Percentiles rank a stretch among this genome's conserved stretches.
phyloP scores from a whole-genome alignment of 2,888 invertebrate species.

The Campoplex nolae region DNA sequence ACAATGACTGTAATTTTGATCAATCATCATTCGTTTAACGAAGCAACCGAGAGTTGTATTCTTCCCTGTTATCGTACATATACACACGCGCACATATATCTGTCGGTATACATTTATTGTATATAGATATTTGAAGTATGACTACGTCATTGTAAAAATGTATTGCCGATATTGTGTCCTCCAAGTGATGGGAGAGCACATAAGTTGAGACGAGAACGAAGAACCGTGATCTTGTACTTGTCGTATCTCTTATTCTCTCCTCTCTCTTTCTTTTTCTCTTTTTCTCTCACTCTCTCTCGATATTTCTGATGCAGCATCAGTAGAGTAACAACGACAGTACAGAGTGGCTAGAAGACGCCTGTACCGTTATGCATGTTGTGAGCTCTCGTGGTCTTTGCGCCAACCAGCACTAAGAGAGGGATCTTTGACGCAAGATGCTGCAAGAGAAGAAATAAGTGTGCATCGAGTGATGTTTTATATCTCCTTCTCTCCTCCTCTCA shows the following conservation, averaged over 20 bases:
- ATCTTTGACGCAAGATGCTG: constrained; percentile 64
- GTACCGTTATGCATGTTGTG: constrained; percentile 61
- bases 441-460: constrained; percentile 27
- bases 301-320: constrained; percentile 17
- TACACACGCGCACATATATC: background rate
- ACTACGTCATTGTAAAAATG: constrained; percentile 27
- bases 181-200: constrained; percentile 20
- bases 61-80: constrained; percentile 8
- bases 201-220: constrained; percentile 49
- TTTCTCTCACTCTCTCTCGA: constrained; percentile 29
- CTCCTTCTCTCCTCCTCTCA: background rate
- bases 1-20: background rate
- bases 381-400: constrained; percentile 43
- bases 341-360: constrained; percentile 48
- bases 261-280: no score
- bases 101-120: no score
- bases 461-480: constrained; percentile 24
- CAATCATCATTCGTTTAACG: background rate
- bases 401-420: constrained; percentile 22
- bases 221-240: constrained; percentile 64
- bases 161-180: constrained; percentile 39
- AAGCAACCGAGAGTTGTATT: constrained; percentile 2
- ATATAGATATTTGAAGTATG: background rate
- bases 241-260: constrained; percentile 50
- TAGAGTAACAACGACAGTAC: constrained; percentile 31